Conservation (phyloP, 2,113 vertebrate genomes). For the Sceloporus undulatus region DNA sequence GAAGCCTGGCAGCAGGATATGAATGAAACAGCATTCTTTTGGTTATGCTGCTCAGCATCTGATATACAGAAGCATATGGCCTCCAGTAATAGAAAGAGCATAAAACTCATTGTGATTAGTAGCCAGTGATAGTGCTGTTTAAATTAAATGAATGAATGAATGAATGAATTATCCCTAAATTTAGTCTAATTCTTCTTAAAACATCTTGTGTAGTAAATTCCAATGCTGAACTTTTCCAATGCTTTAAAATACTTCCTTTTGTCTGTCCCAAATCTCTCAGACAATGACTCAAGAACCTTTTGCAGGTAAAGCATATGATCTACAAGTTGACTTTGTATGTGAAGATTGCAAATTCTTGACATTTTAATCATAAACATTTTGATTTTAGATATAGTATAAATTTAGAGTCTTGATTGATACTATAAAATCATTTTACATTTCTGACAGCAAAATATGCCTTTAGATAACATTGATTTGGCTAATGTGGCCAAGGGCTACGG, state of each 20-base stretch:
- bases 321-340: background rate
- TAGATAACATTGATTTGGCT: background rate
- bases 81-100: too few species aligned
- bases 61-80: too few species aligned
- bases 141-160: too few species aligned
- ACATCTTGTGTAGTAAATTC: too few species aligned
- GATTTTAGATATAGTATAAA: background rate
- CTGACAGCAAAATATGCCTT: background rate
- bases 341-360: background rate
- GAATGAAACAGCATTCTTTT: too few species aligned
- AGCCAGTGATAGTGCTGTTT: background rate
- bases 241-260: background rate
- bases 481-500: too few species aligned
- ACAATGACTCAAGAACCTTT: background rate
- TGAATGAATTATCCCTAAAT: too few species aligned
- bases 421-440: too few species aligned
- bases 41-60: too few species aligned
- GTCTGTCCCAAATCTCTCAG: background rate
- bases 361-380: background rate
- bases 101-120: too few species aligned
- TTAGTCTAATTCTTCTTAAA: too few species aligned
- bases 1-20: background rate
- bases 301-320: background rate
- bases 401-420: background rate
- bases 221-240: too few species aligned